These are phyloP conservation scores for Corythoichthys intestinalis DNA, from an alignment of 2,113 vertebrate species.

Conservation along the genomic window DNA sequence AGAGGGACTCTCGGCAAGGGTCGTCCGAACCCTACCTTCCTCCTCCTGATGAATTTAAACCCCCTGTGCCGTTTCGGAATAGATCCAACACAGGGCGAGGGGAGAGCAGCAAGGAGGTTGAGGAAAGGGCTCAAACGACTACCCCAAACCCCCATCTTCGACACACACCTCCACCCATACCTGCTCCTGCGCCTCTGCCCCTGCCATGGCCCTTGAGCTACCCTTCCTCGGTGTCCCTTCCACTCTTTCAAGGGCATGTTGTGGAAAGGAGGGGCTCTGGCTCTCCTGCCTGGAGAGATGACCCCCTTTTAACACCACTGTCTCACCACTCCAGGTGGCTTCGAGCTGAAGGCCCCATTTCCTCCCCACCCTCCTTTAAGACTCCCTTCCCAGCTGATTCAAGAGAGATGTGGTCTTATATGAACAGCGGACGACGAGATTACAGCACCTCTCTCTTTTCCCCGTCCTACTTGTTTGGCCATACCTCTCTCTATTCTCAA, in stretches of 20 bases:
- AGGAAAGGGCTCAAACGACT: constrained; percentile 44
- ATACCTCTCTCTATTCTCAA: constrained; percentile 58
- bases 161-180: constrained; percentile 57
- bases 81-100: constrained; percentile 55
- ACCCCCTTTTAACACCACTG: constrained; percentile 49
- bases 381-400: constrained; percentile 61
- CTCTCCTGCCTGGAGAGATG: constrained; percentile 72
- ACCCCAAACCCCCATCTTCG: constrained; percentile 56
- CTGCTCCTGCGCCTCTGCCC: constrained; percentile 49
- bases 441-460: constrained; percentile 64
- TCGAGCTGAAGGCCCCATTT: constrained; percentile 53
- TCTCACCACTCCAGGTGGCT: constrained; percentile 69
- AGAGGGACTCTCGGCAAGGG: constrained; percentile 76
- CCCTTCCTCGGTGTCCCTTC: constrained; percentile 56
- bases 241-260: constrained; percentile 56
- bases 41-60: constrained; percentile 72
- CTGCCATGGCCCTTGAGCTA: constrained; percentile 70
- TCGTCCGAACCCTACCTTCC: constrained; percentile 54
- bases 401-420: constrained; percentile 69
- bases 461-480: constrained; percentile 56
- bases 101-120: constrained; percentile 55
- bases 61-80: constrained; percentile 66
- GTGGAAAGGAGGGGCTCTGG: constrained; percentile 59
- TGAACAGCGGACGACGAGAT: constrained; percentile 56
- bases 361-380: constrained; percentile 66